A percentile compares a stretch with the other conserved stretches of the same genome.
phyloP scores from a whole-genome alignment of 2,888 invertebrate genomes.

The Drosophila ustulata region DNA sequence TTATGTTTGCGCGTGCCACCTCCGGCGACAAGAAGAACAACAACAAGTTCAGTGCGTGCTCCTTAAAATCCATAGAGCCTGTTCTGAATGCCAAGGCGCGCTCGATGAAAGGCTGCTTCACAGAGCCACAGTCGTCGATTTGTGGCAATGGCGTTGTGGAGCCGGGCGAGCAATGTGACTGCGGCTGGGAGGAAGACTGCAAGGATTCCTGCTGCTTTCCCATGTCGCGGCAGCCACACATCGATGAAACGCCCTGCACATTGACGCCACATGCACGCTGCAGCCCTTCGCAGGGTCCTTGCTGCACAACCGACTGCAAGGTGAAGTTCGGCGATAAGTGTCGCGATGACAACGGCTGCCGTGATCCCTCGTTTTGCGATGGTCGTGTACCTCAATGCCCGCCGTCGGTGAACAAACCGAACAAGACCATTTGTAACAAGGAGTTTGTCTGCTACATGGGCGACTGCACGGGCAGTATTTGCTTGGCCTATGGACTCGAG shows the following conservation, averaged over 20 bases:
- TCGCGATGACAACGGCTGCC: slow-evolving; percentile 96
- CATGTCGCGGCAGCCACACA: slow-evolving; percentile 91
- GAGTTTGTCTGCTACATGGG: slow-evolving; percentile 99
- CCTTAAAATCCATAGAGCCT: slow-evolving; percentile 95
- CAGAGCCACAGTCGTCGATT: slow-evolving; percentile 96
- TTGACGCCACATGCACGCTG: slow-evolving; percentile 89
- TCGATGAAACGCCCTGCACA: slow-evolving; percentile 93
- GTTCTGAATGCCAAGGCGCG: slow-evolving; percentile 96
- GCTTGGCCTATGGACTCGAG: slow-evolving; percentile 97
- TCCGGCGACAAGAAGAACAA: slow-evolving; percentile 99
- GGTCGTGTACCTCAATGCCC: slow-evolving; percentile 96
- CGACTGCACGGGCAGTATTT: slow-evolving; percentile 98
- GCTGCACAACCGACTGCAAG: slow-evolving; percentile 95
- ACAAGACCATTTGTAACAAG: slow-evolving; percentile 98
- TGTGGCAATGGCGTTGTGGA: slow-evolving; percentile 99
- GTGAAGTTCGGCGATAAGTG: slow-evolving; percentile 95
- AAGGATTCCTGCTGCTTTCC: slow-evolving; percentile 97
- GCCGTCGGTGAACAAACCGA: slow-evolving; percentile 95
- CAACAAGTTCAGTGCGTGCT: slow-evolving; percentile 98
- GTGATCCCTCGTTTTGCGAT: slow-evolving; percentile 96
- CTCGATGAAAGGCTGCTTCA: slow-evolving; percentile 96
- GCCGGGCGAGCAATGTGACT: slow-evolving; percentile 98
- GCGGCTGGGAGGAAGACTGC: slow-evolving; percentile 99
- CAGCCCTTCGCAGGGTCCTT: slow-evolving; percentile 91
- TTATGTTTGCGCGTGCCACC: slow-evolving; percentile 99